Percentiles rank a stretch among this genome's conserved stretches.
Conservation (phyloP, 1,140 invertebrate genomes). For the Zaprionus camerounensis region DNA sequence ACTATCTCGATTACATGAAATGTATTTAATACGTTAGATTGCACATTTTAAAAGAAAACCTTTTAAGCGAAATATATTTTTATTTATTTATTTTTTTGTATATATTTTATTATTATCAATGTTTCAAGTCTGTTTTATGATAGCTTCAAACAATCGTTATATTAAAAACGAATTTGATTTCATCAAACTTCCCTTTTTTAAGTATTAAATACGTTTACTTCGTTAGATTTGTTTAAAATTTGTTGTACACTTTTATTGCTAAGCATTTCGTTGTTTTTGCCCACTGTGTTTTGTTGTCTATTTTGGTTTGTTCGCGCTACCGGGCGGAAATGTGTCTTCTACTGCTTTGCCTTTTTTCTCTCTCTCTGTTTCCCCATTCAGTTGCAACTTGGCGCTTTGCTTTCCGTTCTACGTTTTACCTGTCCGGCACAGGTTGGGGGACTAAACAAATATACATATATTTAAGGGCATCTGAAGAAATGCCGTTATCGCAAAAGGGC, state of each 20-base stretch:
- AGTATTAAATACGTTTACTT: neutral
- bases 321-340: slow-evolving; percentile 74
- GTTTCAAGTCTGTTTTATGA: no score
- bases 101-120: no score
- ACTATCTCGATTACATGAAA: no score
- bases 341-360: slow-evolving; percentile 46
- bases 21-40: no score
- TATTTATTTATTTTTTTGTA: no score
- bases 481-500: slow-evolving; percentile 46
- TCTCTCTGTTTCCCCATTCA: slow-evolving; percentile 43
- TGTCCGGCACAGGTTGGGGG: slow-evolving; percentile 34
- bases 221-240: neutral
- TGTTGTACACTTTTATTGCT: slow-evolving; percentile 27
- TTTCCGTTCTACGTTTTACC: slow-evolving; percentile 56
- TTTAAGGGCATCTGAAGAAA: slow-evolving; percentile 44
- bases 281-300: slow-evolving; percentile 62
- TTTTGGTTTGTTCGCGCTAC: slow-evolving; percentile 75
- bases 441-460: slow-evolving; percentile 64
- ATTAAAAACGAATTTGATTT: no score
- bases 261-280: neutral
- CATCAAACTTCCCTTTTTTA: no score
- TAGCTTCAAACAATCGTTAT: no score
- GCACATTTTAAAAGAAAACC: no score
- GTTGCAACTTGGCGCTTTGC: slow-evolving; percentile 43
- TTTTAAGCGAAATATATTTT: no score